Evolutionary conservation across 2,797 vertebrate species (phyloP).

Genomic region (Hippocampus kuda): DNA sequence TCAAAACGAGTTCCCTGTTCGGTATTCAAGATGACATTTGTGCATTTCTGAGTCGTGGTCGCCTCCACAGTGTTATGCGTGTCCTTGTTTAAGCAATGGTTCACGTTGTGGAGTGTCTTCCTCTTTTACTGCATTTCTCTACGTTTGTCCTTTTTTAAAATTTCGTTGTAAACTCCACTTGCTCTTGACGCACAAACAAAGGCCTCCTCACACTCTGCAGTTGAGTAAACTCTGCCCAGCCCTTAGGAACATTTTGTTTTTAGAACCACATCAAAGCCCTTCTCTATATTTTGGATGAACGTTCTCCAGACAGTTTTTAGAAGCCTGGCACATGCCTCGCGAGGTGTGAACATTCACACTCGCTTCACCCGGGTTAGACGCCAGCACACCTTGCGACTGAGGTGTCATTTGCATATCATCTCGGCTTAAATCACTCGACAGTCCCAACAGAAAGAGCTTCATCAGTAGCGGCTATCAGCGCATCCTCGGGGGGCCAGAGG

Average conservation of each 20-base stretch:
- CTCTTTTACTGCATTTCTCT: neutral
- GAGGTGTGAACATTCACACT: neutral
- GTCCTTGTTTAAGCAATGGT: neutral
- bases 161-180: neutral
- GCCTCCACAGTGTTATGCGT: neutral
- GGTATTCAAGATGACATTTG: too few species aligned
- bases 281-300: neutral
- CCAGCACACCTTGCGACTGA: conserved; percentile 33
- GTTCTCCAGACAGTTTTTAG: too few species aligned
- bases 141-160: neutral
- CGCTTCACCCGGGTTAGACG: conserved; percentile 27
- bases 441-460: conserved; percentile 2
- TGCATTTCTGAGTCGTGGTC: neutral
- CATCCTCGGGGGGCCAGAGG: neutral
- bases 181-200: neutral
- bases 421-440: conserved; percentile 24
- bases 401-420: conserved; percentile 41
- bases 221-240: neutral
- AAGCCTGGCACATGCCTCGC: neutral
- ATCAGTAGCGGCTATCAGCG: neutral
- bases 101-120: too few species aligned
- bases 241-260: neutral
- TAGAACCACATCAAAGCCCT: neutral
- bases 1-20: too few species aligned
- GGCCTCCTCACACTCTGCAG: neutral